These are phyloP conservation scores for Irena cyanogastra DNA, from an alignment of 2,113 vertebrate genomes.

Conservation along the genomic window DNA sequence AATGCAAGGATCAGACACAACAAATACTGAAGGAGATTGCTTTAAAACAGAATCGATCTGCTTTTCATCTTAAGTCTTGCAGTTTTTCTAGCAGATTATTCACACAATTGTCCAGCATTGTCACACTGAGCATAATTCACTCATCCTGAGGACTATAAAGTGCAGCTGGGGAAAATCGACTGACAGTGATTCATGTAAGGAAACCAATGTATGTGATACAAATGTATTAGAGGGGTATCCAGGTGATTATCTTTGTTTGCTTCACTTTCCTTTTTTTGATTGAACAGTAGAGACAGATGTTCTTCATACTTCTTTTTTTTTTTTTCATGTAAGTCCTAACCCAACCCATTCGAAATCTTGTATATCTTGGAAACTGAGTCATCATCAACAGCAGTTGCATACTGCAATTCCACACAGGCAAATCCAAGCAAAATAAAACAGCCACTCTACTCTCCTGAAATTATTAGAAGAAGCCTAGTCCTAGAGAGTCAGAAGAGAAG, in stretches of 20 bases:
- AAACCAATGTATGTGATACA: not conserved
- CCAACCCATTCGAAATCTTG: not conserved
- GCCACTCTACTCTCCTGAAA: not conserved
- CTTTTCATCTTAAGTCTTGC: not conserved
- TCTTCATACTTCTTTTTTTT: not conserved
- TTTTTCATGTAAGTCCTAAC: not conserved
- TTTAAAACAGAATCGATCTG: not conserved
- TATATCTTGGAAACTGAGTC: not conserved
- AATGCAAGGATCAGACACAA: not conserved
- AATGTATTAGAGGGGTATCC: not conserved
- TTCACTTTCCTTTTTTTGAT: not conserved
- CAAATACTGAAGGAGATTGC: not conserved
- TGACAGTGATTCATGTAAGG: not conserved
- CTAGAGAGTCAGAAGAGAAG: not conserved
- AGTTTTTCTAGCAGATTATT: not conserved
- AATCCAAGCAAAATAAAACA: not conserved
- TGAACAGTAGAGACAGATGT: not conserved
- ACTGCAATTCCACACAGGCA: not conserved
- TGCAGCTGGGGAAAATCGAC: not conserved
- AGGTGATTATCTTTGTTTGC: not conserved
- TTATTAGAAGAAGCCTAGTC: not conserved
- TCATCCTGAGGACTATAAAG: not conserved
- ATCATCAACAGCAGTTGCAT: not conserved
- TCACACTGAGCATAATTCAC: not conserved
- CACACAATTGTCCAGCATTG: not conserved